Evolutionary conservation across 2,888 invertebrate species (phyloP).

Genomic region (Mactromeris polynyma): DNA sequence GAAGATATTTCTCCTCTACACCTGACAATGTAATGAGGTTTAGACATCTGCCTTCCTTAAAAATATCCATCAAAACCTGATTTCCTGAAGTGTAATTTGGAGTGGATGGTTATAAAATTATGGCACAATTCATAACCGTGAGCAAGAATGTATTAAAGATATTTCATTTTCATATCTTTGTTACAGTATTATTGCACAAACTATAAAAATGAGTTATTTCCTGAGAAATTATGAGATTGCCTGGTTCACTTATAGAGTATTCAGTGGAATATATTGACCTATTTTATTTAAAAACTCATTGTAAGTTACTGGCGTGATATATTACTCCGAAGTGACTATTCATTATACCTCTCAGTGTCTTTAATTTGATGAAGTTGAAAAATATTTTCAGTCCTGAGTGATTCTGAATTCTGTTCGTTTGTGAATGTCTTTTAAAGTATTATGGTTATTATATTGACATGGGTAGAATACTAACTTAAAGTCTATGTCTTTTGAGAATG

Average conservation of each 20-base stretch:
- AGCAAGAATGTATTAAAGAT: background rate
- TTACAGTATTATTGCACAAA: background rate
- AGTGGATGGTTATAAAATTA: background rate
- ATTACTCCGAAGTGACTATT: too few species aligned
- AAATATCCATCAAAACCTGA: slow-evolving; percentile 12
- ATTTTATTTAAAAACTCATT: too few species aligned
- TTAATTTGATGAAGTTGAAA: too few species aligned
- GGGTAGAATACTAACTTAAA: too few species aligned
- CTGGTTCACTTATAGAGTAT: background rate
- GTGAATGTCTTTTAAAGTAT: too few species aligned
- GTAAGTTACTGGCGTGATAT: too few species aligned
- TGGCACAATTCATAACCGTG: background rate
- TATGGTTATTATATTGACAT: too few species aligned
- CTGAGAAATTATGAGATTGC: background rate
- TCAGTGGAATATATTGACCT: background rate
- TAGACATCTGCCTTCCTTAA: background rate
- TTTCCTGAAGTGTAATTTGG: background rate
- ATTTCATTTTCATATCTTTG: background rate
- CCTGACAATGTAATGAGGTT: slow-evolving; percentile 2
- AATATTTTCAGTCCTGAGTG: too few species aligned
- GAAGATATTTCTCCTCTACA: background rate
- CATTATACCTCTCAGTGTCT: too few species aligned
- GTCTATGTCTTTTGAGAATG: too few species aligned
- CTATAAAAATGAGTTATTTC: background rate
- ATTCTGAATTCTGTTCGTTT: too few species aligned